Evolutionary conservation across 2,113 vertebrate genomes (phyloP).

Genomic region (Ancistrus triradiatus): DNA sequence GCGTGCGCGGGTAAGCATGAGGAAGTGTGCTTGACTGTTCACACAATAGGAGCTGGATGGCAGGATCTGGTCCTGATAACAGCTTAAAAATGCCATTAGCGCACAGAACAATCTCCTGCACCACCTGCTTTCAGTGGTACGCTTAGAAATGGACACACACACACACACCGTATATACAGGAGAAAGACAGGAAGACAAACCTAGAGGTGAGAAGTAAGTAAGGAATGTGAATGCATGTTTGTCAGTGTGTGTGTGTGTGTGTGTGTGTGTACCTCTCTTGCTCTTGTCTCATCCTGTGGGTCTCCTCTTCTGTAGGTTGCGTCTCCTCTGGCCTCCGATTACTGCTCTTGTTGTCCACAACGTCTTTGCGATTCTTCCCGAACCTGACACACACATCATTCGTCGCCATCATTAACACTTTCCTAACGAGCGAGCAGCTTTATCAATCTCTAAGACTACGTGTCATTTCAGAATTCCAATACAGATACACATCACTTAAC

Average conservation of each 20-base stretch:
- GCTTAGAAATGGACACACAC: not conserved
- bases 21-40: slow-evolving; percentile 10
- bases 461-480: too few relatives aligned
- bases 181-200: too few relatives aligned
- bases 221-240: too few relatives aligned
- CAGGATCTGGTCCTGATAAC: slow-evolving; percentile 28
- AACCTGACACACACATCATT: slow-evolving; percentile 31
- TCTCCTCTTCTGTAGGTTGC: slow-evolving; percentile 38
- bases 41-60: slow-evolving; percentile 7
- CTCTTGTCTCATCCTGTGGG: slow-evolving; percentile 32
- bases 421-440: not conserved
- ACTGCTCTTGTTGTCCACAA: slow-evolving; percentile 6
- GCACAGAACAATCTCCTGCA: not conserved
- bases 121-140: not conserved
- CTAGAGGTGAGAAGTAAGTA: too few relatives aligned
- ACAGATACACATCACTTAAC: too few relatives aligned
- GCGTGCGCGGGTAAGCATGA: too few relatives aligned
- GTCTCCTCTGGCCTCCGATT: slow-evolving; percentile 40
- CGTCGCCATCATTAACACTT: not conserved
- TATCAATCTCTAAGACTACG: too few relatives aligned
- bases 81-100: not conserved
- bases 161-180: not conserved
- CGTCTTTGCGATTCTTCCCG: slow-evolving; percentile 39
- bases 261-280: slow-evolving; percentile 32
- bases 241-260: not conserved